Evolutionary conservation across 2,113 vertebrate genomes (phyloP), one percentile per base, ranked within the genome.

Genomic region (Thryonomys swinderianus): DNA sequence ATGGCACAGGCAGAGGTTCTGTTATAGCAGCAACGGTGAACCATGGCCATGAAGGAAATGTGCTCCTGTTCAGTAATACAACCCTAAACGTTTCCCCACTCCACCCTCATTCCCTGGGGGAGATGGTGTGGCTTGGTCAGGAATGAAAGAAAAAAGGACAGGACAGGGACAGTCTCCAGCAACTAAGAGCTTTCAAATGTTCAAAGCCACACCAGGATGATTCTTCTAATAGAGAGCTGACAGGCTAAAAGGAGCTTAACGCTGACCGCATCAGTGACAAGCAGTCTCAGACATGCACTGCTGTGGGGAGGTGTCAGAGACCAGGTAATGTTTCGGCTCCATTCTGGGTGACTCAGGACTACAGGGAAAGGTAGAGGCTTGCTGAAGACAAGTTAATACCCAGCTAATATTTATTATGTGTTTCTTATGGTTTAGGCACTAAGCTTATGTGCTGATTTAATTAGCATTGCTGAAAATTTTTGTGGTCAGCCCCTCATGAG

Each of bases 61-160:
- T 53, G 88, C 61, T 74, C 55, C 27, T 14, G 14, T 80, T 80
- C 37, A 66, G 40, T 5, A 64, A 69, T 5, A 3, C n/a, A 11
- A 45, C 11, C 23, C 37, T 67, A 71, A 42, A 32, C 30, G 17
- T 21, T 25, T 34, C n/a, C 42, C 37, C 23, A 10, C n/a, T 25
- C 23, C 21, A 4, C 81, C 20, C 45, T 69, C 34, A 12, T 59
- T 2, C 18, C 40, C 23, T 2, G 2, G 0, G 37, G 27, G 3
- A 34, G n/a, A 64, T 3, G 4, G 2, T 32, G 18, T n/a, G 23
- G 21, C 5, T 42, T 67, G 21, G 18, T 59, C 4, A 3, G 10
- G 8, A 16, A 40, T 12, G 25, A 42, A 30, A 32, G 18, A 66
- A 21, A 25, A 10, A 48, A 25, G 32, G 10, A 9, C 14, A 78